A percentile compares a stretch with the other conserved stretches of the same genome.
phyloP scores from a whole-genome alignment of 2,113 vertebrate genomes.

The Egretta garzetta region DNA sequence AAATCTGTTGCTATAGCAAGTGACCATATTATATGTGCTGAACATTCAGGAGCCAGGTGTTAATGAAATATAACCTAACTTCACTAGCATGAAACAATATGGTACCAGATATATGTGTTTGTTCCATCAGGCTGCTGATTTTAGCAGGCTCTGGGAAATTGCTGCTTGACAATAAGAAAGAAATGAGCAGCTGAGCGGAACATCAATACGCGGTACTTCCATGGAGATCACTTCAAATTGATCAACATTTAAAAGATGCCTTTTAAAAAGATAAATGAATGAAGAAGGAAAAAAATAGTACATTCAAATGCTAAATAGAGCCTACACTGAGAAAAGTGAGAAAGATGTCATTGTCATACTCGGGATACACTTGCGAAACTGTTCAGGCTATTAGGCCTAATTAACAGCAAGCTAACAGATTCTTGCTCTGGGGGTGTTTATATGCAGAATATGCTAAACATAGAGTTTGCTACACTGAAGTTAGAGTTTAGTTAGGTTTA shows the following conservation, averaged over 20 bases:
- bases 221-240: conserved; percentile 32
- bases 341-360: conserved; percentile 24
- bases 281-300: conserved; percentile 12
- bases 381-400: conserved; percentile 30
- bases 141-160: conserved; percentile 14
- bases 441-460: conserved; percentile 4
- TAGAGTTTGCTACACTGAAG: not conserved
- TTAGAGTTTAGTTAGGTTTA: not conserved
- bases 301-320: conserved; percentile 52
- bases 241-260: conserved; percentile 35
- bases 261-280: conserved; percentile 40
- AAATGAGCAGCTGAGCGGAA: conserved; percentile 57
- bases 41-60: not conserved
- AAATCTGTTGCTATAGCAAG: not conserved
- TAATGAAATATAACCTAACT: not conserved
- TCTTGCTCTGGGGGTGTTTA: conserved; percentile 7
- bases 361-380: conserved; percentile 23
- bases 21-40: not conserved
- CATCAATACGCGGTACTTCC: conserved; percentile 11
- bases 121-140: not conserved
- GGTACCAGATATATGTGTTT: not conserved
- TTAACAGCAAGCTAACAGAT: conserved; percentile 32
- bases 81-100: not conserved
- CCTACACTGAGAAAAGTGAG: conserved; percentile 32
- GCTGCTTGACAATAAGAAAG: conserved; percentile 27